phyloP scores from a whole-genome alignment of 2,797 vertebrate species.

The Pyrrhura leucotis region DNA sequence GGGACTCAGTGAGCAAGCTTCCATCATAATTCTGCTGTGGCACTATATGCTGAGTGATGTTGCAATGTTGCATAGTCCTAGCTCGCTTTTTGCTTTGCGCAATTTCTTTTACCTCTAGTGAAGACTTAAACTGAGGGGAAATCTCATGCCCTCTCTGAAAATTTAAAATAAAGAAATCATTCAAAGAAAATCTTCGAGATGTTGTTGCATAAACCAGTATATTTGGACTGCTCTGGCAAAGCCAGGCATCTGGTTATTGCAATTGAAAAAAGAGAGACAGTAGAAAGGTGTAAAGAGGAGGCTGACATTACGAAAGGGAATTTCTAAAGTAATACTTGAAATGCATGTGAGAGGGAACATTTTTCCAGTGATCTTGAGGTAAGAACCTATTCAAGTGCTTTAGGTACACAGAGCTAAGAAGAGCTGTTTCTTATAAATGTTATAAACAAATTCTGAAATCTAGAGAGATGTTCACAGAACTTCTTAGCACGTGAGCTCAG shows the following conservation, averaged over 20 bases:
- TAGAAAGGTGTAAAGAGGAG: background rate
- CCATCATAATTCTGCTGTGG: background rate
- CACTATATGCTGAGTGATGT: fast-evolving
- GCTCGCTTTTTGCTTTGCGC: background rate
- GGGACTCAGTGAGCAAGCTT: background rate
- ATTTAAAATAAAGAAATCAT: background rate
- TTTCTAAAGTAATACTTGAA: background rate
- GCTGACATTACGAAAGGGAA: background rate
- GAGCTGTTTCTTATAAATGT: background rate
- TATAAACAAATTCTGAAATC: background rate
- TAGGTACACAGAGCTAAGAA: background rate
- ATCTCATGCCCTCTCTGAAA: background rate
- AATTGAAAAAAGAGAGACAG: background rate
- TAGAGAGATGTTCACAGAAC: background rate
- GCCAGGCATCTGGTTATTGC: background rate
- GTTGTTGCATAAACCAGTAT: background rate
- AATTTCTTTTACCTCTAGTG: background rate
- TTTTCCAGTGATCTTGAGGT: background rate
- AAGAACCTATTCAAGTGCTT: background rate
- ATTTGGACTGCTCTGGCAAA: background rate
- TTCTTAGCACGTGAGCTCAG: background rate
- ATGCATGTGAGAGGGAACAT: background rate
- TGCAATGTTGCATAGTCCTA: background rate
- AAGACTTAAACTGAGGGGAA: background rate
- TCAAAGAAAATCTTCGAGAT: background rate